A percentile compares a stretch with the other conserved stretches of the same genome.
phyloP scores from a whole-genome alignment of 2,888 invertebrate species.

The Xylocampa areola region DNA sequence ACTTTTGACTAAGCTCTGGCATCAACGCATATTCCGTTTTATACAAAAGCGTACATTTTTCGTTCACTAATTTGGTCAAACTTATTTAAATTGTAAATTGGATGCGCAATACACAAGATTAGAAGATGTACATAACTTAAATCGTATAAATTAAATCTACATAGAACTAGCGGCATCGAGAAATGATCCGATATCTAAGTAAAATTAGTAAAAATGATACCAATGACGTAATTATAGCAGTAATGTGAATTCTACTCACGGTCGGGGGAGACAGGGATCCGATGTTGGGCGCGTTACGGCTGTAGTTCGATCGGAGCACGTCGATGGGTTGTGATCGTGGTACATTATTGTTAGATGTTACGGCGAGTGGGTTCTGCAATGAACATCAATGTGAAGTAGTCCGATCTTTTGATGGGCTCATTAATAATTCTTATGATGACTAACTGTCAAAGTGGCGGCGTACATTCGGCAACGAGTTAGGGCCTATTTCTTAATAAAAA shows the following conservation, averaged over 20 bases:
- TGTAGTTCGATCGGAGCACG: conserved; percentile 93
- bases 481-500: too few relatives aligned
- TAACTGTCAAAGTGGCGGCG: not conserved
- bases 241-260: conserved; percentile 83
- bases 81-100: not conserved
- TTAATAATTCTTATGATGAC: conserved; percentile 3
- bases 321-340: conserved; percentile 96
- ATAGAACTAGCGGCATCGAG: not conserved
- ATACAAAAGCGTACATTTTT: too few relatives aligned
- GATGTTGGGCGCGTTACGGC: conserved; percentile 94
- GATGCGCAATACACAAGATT: not conserved
- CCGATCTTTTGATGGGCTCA: conserved; percentile 11
- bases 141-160: too few relatives aligned
- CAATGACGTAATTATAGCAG: not conserved
- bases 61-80: too few relatives aligned
- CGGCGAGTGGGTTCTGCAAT: conserved; percentile 78
- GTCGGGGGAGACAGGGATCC: conserved; percentile 98
- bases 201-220: not conserved
- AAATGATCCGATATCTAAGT: not conserved
- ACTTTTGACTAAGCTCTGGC: too few relatives aligned
- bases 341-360: conserved; percentile 82
- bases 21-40: too few relatives aligned
- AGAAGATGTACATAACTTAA: too few relatives aligned
- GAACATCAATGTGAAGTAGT: conserved; percentile 46
- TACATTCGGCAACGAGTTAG: not conserved